A percentile compares a stretch with the other conserved stretches of the same genome.
phyloP scores from a whole-genome alignment of 1,140 invertebrate species.

The Asbolus verrucosus region DNA sequence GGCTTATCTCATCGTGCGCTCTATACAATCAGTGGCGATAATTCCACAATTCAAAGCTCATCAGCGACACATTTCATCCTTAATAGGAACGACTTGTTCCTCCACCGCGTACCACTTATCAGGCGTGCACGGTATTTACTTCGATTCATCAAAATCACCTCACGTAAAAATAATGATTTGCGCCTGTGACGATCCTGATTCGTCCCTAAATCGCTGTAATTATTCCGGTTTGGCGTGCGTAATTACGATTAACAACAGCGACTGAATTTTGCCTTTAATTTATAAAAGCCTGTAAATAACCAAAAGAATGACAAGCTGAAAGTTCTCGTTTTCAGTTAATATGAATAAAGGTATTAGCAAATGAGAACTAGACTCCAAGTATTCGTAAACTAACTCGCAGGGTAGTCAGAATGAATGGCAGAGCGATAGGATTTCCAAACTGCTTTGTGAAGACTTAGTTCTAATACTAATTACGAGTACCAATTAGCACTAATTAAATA shows the following conservation, averaged over 20 bases:
- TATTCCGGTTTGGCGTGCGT: background rate
- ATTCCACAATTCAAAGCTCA: constrained; percentile 63
- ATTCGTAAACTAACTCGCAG: constrained; percentile 37
- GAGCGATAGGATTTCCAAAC: constrained; percentile 59
- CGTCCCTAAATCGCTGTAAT: constrained; percentile 1
- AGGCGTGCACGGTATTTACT: constrained; percentile 32
- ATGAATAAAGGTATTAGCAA: constrained; percentile 48
- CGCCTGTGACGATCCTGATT: no score
- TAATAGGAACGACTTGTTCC: constrained; percentile 62
- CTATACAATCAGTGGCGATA: constrained; percentile 61
- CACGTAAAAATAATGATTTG: constrained; percentile 21
- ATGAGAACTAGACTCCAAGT: constrained; percentile 49
- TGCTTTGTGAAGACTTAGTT: constrained; percentile 61
- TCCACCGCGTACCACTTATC: constrained; percentile 49
- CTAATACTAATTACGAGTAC: constrained; percentile 62
- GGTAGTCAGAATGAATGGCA: constrained; percentile 44
- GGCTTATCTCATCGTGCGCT: constrained; percentile 42
- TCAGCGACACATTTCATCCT: constrained; percentile 62
- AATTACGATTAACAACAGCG: background rate
- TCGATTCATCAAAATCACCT: constrained; percentile 42
- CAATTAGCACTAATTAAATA: constrained; percentile 61
- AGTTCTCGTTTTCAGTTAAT: background rate
- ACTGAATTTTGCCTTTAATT: background rate
- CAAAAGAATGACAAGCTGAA: no score
- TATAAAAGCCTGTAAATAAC: background rate